Percentiles rank a stretch among this genome's conserved stretches.
Conservation (phyloP, 2,113 vertebrate genomes). For the Indicator indicator region DNA sequence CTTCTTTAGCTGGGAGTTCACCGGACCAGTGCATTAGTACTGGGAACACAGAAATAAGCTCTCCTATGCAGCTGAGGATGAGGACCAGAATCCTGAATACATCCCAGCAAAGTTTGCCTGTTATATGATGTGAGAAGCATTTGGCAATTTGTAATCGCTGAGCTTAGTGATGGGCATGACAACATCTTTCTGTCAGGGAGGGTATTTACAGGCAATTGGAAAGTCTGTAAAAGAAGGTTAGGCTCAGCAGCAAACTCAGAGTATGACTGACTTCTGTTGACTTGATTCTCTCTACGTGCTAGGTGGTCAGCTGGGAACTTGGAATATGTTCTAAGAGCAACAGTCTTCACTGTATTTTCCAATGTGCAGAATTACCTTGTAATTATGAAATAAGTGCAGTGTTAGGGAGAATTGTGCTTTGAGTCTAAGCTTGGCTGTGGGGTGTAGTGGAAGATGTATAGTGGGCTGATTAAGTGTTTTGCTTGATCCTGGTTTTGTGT, state of each 20-base stretch:
- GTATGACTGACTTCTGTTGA: neutral
- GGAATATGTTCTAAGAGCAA: neutral
- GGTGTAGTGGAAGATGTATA: neutral
- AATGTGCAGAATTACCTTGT: neutral
- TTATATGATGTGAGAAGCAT: neutral
- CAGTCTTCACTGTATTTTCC: neutral
- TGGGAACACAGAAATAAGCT: neutral
- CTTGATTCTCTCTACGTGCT: neutral
- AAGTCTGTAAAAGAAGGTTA: neutral
- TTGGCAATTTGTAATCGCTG: neutral
- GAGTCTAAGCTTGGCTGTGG: neutral
- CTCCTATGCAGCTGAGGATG: neutral
- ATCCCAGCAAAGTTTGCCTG: neutral
- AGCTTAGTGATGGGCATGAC: neutral
- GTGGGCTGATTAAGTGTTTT: neutral
- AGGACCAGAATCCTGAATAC: neutral
- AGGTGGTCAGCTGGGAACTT: neutral
- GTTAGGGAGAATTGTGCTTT: neutral
- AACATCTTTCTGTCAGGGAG: neutral
- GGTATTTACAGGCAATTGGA: neutral
- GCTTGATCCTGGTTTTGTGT: neutral
- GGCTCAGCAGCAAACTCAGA: neutral
- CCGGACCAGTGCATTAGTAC: neutral
- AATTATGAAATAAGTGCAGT: neutral
- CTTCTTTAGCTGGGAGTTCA: neutral